Base-by-base conservation (phyloP, 2,113 vertebrate genomes). In the Meriones unguiculatus region DNA sequence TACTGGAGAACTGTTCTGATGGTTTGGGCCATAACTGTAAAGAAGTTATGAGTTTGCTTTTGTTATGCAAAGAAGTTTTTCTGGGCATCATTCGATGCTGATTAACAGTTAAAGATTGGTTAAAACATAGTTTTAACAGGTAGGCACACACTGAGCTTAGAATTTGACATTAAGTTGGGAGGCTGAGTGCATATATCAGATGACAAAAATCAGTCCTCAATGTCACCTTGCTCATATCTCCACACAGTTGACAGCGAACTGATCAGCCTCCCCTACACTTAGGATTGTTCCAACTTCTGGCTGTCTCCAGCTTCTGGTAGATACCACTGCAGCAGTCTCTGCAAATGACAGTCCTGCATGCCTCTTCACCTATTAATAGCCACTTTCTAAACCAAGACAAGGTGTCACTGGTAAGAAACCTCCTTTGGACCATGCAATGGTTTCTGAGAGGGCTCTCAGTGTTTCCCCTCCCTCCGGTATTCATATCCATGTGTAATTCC, bases 31-130 rank as follows among this genome's bases (percentile, higher is more conserved):
- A 0, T 67, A 95, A 82, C 87, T 89, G 7, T 78, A 65, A 94
- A 87, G 67, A 89, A 41, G 32, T 28, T 91, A 7, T 69, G 75
- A 46, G 59, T 65, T 76, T 67, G 15, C 54, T 35, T 35, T 93
- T 35, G 3, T 81, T 76, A 90, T 20, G 22, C 52, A 95, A 92
- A 93, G 77, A 91, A 87, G 32, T 2, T 24, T 89, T 87, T 54
- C 59, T 70, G 25, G 82, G 0, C 81, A 57, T 62, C n/a, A 84
- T 67, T 24, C 25, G 3, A 25, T 84, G 18, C 62, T 41, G 52
- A 70, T 90, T 90, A 64, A 65, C 70, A 41, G 59, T 89, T 62
- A 32, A 87, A 86, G 78, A 2, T 82, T 72, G 46, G 13, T 82
- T 92, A 87, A 87, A n/a, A 46, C 81, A 41, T 9, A 6, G 13